A percentile compares a stretch with the other conserved stretches of the same genome.
Conservation (phyloP, 2,888 invertebrate genomes). For the Drosophila putrida region DNA sequence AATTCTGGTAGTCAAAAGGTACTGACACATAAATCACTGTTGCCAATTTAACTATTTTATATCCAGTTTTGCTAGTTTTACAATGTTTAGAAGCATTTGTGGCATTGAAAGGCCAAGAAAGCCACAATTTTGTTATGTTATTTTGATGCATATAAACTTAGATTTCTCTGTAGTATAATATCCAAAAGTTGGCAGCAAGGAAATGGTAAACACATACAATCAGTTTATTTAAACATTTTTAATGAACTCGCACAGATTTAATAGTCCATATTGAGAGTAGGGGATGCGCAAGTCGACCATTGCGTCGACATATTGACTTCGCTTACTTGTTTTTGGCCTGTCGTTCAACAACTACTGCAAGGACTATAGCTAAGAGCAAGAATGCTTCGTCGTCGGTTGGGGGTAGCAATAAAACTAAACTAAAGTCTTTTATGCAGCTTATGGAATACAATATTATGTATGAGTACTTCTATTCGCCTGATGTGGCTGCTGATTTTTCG, state of each 20-base stretch:
- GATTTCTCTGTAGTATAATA: no score
- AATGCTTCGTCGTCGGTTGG: slow-evolving; percentile 44
- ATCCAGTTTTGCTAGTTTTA: no score
- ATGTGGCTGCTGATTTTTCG: slow-evolving; percentile 58
- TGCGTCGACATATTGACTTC: slow-evolving; percentile 2
- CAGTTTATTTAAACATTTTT: not conserved
- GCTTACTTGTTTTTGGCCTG: slow-evolving; percentile 40
- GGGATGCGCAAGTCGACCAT: slow-evolving; percentile 40
- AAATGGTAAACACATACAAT: not conserved
- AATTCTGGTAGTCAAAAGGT: no score
- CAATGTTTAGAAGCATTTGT: no score
- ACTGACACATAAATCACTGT: not conserved
- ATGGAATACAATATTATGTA: slow-evolving; percentile 30
- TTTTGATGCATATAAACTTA: no score
- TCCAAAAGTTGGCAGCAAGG: no score
- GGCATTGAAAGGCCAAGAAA: no score
- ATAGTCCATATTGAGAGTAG: slow-evolving; percentile 27
- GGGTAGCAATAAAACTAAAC: slow-evolving; percentile 64
- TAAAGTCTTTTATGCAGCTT: slow-evolving; percentile 45
- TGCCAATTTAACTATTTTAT: no score
- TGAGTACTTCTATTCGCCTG: slow-evolving; percentile 41
- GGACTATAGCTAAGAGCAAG: slow-evolving; percentile 50
- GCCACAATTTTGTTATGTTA: no score
- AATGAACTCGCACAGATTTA: not conserved
- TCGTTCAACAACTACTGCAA: slow-evolving; percentile 36